Percentiles rank a stretch among this genome's conserved stretches.
Evolutionary conservation across 2,797 vertebrate genomes (phyloP).

Genomic region (Nannoperca obscura): DNA sequence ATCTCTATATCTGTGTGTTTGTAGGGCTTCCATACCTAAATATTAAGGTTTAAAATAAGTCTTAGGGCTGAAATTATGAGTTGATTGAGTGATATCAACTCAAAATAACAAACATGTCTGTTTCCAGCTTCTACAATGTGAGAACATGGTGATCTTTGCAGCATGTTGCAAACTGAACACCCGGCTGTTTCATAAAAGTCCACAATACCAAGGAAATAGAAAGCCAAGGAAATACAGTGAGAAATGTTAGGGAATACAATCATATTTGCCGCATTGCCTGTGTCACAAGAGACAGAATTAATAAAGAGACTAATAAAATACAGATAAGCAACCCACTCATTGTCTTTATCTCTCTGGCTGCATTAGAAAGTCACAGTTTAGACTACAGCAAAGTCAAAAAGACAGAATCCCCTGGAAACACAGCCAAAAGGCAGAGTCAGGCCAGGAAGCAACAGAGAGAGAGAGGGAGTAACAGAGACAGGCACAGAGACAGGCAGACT

Average conservation of each 20-base stretch:
- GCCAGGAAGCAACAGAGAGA: neutral
- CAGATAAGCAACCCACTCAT: constrained; percentile 50
- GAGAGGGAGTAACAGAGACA: constrained; percentile 9
- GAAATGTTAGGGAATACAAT: constrained; percentile 2
- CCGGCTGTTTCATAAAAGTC: neutral
- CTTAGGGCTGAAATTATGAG: neutral
- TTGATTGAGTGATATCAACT: neutral
- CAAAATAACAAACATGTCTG: neutral
- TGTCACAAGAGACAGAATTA: constrained; percentile 27
- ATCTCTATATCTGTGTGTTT: neutral
- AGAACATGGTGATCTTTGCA: neutral
- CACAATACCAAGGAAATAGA: neutral
- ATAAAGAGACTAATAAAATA: constrained; percentile 39
- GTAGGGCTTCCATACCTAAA: neutral
- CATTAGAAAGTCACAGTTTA: constrained; percentile 49
- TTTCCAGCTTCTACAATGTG: neutral
- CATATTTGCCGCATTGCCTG: constrained; percentile 9
- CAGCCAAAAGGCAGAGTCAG: constrained; percentile 25
- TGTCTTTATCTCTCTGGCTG: constrained; percentile 41
- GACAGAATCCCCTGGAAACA: constrained; percentile 34
- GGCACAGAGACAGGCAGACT: constrained; percentile 22
- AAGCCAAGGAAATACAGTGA: neutral
- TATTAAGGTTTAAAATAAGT: neutral
- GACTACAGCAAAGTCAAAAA: constrained; percentile 51
- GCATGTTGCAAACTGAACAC: neutral